Evolutionary conservation across 2,888 invertebrate genomes (phyloP).

Genomic region (Eucera pruinosa): DNA sequence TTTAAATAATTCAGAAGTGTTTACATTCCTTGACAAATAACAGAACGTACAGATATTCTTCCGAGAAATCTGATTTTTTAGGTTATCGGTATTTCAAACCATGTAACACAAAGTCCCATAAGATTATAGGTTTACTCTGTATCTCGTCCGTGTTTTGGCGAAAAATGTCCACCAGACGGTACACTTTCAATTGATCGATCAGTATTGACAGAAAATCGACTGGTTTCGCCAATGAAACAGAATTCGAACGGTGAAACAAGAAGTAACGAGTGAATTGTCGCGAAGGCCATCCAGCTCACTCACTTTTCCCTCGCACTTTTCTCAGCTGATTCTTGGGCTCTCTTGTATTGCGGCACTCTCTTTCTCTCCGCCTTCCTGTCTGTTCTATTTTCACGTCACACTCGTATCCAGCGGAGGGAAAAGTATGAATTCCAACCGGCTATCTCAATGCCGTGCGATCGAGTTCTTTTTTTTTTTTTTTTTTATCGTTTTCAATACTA

Average conservation of each 20-base stretch:
- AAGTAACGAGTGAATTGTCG: slow-evolving; percentile 72
- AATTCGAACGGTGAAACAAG: slow-evolving; percentile 68
- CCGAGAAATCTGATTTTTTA: too few relatives aligned
- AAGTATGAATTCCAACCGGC: slow-evolving; percentile 48
- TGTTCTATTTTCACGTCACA: slow-evolving; percentile 58
- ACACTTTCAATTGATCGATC: slow-evolving; percentile 11
- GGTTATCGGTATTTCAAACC: too few relatives aligned
- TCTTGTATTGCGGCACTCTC: slow-evolving; percentile 56
- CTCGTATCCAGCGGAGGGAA: slow-evolving; percentile 29
- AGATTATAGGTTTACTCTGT: too few relatives aligned
- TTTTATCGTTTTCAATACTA: not conserved
- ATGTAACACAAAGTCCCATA: too few relatives aligned
- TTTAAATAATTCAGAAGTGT: too few relatives aligned
- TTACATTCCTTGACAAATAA: too few relatives aligned
- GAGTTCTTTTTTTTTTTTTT: slow-evolving; percentile 9
- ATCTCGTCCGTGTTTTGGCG: too few relatives aligned
- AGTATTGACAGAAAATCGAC: slow-evolving; percentile 53
- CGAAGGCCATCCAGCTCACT: slow-evolving; percentile 80
- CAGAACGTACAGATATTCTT: too few relatives aligned
- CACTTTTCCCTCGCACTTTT: slow-evolving; percentile 76
- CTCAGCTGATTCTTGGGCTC: slow-evolving; percentile 69
- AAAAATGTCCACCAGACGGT: slow-evolving; percentile 3
- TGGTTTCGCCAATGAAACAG: slow-evolving; percentile 34
- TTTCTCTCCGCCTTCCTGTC: slow-evolving; percentile 62
- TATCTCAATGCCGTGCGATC: slow-evolving; percentile 40